Evolutionary conservation across 2,797 vertebrate genomes (phyloP), one percentile per base, ranked within the genome.

Genomic region (Microctenopoma steveboyesi): DNA sequence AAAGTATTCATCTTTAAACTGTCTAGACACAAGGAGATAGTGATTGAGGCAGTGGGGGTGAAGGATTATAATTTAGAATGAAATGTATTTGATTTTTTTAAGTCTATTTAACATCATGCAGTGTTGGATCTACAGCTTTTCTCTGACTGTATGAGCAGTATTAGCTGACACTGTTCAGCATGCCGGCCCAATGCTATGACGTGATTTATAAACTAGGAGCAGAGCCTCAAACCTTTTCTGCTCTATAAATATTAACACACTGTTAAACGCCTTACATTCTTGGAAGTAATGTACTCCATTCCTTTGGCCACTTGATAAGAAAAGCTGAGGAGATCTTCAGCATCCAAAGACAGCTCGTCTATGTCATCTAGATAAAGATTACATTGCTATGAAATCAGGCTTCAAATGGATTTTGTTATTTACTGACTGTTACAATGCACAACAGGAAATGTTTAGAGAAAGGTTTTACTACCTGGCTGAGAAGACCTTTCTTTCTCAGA

Each of bases 231-330:
- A 81, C 69, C 55, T 57, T 37, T 7, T 60, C 45, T 43, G 40
- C 61, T 70, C 64, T 15, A 78, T 78, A 80, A 74, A 76, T 76
- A 54, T 22, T 54, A 66, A 48, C 40, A 52, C 39, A 40, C 65
- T 72, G 53, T 62, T 59, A 22, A 87, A 78, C 67, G 68, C 57
- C 95, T 85, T 94, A 99, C 97, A 72, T 94, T 96, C 91, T 96
- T 98, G 72, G 95, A 96, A 43, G 96, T 96, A 54, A 99, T 96
- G 90, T 98, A 99, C 85, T 97, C 96, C 97, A 99, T 99, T 86
- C 98, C 97, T 94, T 97, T 98, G 84, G 97, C 97, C 81, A 98
- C 95, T 92, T 99, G 97, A 76, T 96, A 98, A 33, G 98, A 96
- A 76, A 99, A 99, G 86, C 93, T 97, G 78, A 99, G 95, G 39